phyloP scores from a whole-genome alignment of 2,113 vertebrate species.

The Ibidorhyncha struthersii region DNA sequence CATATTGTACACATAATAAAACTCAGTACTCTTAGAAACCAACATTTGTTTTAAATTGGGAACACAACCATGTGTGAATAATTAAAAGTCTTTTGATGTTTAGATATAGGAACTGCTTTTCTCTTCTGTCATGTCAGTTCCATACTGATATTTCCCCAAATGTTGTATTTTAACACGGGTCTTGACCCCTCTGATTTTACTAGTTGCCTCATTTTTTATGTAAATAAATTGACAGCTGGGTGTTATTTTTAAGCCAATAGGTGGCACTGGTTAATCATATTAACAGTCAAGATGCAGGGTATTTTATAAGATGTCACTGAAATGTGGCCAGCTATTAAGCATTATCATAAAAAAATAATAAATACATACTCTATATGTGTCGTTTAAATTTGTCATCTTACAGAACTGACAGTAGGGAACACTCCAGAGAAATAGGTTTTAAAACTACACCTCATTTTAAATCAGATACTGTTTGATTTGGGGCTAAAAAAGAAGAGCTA shows the following conservation, averaged over 20 bases:
- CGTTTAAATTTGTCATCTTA: background rate
- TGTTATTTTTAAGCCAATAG: slow-evolving; percentile 25
- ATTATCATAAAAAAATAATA: background rate
- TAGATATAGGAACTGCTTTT: background rate
- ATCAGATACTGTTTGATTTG: background rate
- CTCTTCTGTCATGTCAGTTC: background rate
- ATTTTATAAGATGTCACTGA: background rate
- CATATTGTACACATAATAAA: background rate
- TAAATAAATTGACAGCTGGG: background rate
- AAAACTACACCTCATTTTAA: background rate
- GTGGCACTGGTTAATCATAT: slow-evolving; percentile 45
- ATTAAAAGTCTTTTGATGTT: background rate
- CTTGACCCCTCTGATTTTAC: background rate
- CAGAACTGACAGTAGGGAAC: background rate
- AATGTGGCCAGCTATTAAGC: background rate
- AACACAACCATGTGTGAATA: background rate
- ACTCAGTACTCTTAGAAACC: background rate
- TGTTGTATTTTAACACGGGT: background rate
- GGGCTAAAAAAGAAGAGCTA: background rate
- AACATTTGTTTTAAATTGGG: background rate
- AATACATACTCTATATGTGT: background rate
- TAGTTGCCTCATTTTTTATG: background rate
- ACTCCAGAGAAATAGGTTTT: background rate
- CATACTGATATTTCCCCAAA: background rate
- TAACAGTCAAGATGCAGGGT: background rate